Evolutionary conservation across 1,140 invertebrate species (phyloP), one percentile per base, ranked within the genome.

Genomic region (Caenorhabditis briggsae): DNA sequence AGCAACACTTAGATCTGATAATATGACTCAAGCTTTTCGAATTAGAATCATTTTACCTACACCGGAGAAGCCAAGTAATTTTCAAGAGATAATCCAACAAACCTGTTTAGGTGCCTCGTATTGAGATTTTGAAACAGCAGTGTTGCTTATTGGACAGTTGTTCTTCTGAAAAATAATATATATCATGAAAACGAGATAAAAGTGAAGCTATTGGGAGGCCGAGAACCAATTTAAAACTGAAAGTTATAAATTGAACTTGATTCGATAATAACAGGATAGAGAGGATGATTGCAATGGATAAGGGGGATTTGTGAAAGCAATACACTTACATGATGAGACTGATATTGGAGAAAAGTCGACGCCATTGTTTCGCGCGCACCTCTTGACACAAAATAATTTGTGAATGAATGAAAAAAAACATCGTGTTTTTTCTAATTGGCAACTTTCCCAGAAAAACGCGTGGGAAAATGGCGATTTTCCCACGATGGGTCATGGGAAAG

Each of bases 381-480:
- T 70, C 23, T 14, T 18, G 18, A 16, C 18, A 16, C 18, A 11
- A 23, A 70, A 70, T 70, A 46, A 70, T 43, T 18, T 18, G 16
- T 8, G 14, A 43, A 46, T 43, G 41, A 64, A 12, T 11, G 59
- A 33, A 33, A 33, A 33, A 33, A 12, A 70, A 18, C 20, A 23
- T 23, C 33, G 20, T 16, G 23, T 23, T 16, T 33, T 18, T n/a
- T n/a, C n/a, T 16, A 70, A 18, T 70, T 16, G 11, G 43, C 5
- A 41, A 43, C 18, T 70, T n/a, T 43, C 41, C 33, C 33, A 70
- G 23, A 12, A 70, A 43, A 70, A 70, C 64, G 64, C 64, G 64
- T 70, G 64, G 64, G 64, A 70, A 70, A 43, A n/a, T 70, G 33
- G 5, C 18, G 16, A 16, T 70, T 70, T 70, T 70, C 64, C 41